A percentile compares a stretch with the other conserved stretches of the same genome.
These are phyloP conservation scores for Polypterus bichir DNA, from an alignment of 2,113 vertebrate genomes.

Conservation along the genomic window DNA sequence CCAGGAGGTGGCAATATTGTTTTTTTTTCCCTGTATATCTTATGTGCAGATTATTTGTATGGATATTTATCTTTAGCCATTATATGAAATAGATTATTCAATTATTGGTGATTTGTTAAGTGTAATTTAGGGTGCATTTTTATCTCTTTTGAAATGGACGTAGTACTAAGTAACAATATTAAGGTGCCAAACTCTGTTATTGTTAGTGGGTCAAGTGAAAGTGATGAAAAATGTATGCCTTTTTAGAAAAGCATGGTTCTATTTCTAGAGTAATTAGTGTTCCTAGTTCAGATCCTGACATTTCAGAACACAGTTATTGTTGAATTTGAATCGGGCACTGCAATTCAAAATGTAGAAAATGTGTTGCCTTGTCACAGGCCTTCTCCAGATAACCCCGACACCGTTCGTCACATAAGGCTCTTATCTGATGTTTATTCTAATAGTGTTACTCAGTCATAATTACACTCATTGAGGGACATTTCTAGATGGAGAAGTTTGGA, in stretches of 20 bases:
- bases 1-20: no score
- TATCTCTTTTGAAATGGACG: conserved; percentile 7
- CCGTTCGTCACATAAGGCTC: conserved; percentile 1
- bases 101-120: no score
- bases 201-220: conserved; percentile 4
- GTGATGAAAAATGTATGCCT: conserved; percentile 11
- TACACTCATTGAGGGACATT: conserved; percentile 2
- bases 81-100: no score
- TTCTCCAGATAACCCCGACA: background rate
- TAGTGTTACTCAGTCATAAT: conserved; percentile 1
- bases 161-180: conserved; percentile 8
- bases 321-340: conserved; percentile 9
- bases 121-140: no score
- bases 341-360: conserved; percentile 7
- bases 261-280: conserved; percentile 10
- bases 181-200: conserved; percentile 12
- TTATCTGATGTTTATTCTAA: conserved; percentile 3
- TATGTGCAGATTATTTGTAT: no score
- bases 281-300: conserved; percentile 1
- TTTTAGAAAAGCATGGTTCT: conserved; percentile 6
- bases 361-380: background rate
- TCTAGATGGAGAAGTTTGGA: conserved; percentile 5
- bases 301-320: conserved; percentile 13
- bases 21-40: no score
- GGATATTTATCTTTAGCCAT: no score